Percentiles rank a stretch among this genome's conserved stretches.
These are phyloP conservation scores for Chymomyza amoena DNA, from an alignment of 2,888 invertebrate species.

Conservation along the genomic window DNA sequence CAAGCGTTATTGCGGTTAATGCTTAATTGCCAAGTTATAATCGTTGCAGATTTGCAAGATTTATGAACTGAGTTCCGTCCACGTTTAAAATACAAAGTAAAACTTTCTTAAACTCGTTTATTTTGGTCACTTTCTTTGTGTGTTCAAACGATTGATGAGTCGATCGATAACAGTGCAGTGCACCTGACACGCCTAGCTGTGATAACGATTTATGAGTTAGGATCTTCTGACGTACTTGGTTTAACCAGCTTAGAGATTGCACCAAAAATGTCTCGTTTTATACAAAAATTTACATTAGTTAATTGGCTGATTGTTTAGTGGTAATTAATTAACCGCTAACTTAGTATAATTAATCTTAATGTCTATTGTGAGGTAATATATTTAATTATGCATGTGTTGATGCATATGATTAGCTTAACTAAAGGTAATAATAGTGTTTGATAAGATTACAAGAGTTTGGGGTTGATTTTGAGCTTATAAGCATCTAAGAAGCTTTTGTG, in stretches of 20 bases:
- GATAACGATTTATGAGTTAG: background rate
- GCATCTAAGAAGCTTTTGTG: background rate
- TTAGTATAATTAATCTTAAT: background rate
- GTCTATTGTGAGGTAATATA: background rate
- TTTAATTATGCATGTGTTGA: background rate
- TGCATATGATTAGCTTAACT: background rate
- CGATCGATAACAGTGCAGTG: background rate
- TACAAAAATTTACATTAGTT: background rate
- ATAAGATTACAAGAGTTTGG: background rate
- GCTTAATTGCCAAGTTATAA: constrained; percentile 11
- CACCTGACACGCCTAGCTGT: background rate
- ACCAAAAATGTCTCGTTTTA: too few relatives aligned
- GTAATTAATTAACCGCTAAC: background rate
- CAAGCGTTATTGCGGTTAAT: constrained; percentile 36
- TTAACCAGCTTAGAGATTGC: too few relatives aligned
- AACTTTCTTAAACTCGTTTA: background rate
- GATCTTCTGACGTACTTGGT: too few relatives aligned
- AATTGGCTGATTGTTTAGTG: background rate
- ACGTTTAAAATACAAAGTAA: background rate
- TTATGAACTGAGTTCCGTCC: constrained; percentile 22
- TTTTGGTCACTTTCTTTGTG: background rate
- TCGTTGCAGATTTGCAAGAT: constrained; percentile 29
- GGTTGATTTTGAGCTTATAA: background rate
- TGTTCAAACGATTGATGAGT: background rate
- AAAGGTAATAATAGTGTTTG: background rate